Evolutionary conservation across 2,888 invertebrate genomes (phyloP).

Genomic region (Eupelmus urozonus): DNA sequence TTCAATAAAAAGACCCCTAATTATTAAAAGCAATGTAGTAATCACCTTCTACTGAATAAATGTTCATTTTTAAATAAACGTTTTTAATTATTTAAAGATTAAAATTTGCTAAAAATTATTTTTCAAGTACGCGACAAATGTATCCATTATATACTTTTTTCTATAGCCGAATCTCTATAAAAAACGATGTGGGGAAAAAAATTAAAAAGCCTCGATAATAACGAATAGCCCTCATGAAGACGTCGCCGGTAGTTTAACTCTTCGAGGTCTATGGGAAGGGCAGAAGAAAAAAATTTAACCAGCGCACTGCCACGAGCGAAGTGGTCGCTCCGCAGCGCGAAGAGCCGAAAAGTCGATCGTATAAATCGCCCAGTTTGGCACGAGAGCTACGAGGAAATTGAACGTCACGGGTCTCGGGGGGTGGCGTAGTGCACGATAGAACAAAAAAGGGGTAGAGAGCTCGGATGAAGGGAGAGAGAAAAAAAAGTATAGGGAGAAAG

Average conservation of each 20-base stretch:
- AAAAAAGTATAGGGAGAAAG: neutral
- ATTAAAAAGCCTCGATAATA: neutral
- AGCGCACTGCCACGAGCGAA: neutral
- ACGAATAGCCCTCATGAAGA: constrained; percentile 1
- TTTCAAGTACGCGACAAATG: too few species aligned
- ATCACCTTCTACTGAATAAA: too few species aligned
- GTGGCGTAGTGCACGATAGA: neutral
- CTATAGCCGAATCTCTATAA: too few species aligned
- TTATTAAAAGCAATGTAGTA: too few species aligned
- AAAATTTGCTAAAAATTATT: too few species aligned
- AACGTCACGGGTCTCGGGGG: constrained; percentile 40
- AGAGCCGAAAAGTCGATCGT: constrained; percentile 49
- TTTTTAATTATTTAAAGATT: too few species aligned
- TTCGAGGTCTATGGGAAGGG: constrained; percentile 6
- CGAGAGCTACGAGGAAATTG: constrained; percentile 53
- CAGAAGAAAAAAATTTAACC: neutral
- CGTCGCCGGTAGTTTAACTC: constrained; percentile 7
- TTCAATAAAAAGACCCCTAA: too few species aligned
- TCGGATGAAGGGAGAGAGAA: neutral
- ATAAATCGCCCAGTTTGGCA: constrained; percentile 58
- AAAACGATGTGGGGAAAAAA: neutral
- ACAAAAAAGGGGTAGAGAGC: constrained; percentile 16
- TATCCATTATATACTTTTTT: too few species aligned
- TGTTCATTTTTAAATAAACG: too few species aligned
- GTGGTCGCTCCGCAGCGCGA: neutral